Percentiles rank a stretch among this genome's conserved stretches.
Evolutionary conservation across 2,888 invertebrate genomes (phyloP).

Genomic region (Idaea dimidiata): DNA sequence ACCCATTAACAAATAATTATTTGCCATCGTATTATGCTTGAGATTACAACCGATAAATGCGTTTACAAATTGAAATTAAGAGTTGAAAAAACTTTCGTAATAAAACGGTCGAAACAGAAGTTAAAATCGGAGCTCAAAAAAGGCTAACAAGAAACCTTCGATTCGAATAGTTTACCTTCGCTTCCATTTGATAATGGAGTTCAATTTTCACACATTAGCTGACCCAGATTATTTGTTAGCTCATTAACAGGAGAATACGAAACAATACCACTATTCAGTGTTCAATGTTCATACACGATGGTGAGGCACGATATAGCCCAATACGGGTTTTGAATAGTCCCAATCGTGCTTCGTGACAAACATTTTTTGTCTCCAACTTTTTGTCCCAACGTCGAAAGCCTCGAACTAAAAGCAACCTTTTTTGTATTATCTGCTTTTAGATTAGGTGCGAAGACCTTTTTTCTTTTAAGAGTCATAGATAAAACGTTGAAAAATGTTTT

Average conservation of each 20-base stretch:
- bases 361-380: slow-evolving; percentile 42
- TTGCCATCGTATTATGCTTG: neutral
- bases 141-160: slow-evolving; percentile 15
- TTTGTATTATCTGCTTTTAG: slow-evolving; percentile 66
- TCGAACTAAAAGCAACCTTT: slow-evolving; percentile 41
- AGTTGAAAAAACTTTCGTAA: slow-evolving; percentile 6
- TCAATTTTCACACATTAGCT: slow-evolving; percentile 37
- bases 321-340: slow-evolving; percentile 29
- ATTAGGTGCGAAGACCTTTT: slow-evolving; percentile 61
- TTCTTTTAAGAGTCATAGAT: slow-evolving; percentile 38
- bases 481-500: slow-evolving; percentile 38
- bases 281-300: slow-evolving; percentile 25
- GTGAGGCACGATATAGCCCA: slow-evolving; percentile 28
- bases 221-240: slow-evolving; percentile 27
- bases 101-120: slow-evolving; percentile 6
- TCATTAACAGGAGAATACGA: slow-evolving; percentile 10
- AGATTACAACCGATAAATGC: neutral
- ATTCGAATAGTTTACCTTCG: slow-evolving; percentile 12
- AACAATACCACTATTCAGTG: slow-evolving; percentile 33
- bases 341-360: slow-evolving; percentile 29
- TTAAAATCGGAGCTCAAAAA: slow-evolving; percentile 17
- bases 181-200: slow-evolving; percentile 17
- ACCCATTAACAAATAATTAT: neutral
- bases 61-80: neutral
- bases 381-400: slow-evolving; percentile 39